Base-by-base conservation (phyloP, 1,140 invertebrate genomes). In the Protaetia brevitarsis region DNA sequence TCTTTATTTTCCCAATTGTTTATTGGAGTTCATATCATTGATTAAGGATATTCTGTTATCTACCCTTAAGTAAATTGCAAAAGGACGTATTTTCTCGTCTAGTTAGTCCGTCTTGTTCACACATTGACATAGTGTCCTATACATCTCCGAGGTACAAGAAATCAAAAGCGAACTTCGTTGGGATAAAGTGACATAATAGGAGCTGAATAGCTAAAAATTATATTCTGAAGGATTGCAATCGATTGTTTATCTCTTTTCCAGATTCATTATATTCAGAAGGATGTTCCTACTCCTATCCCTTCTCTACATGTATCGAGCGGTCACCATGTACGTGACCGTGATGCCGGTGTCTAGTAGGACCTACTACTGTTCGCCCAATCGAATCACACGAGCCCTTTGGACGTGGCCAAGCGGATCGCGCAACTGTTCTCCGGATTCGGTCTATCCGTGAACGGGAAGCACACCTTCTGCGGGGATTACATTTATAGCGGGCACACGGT, bases 401-500 rank as follows among this genome's bases (percentile, higher is more conserved):
- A 90, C 34, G 84, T 91, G 13, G 72, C 83, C 5, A 84, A 87
- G 72, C 81, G 92, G 71, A 89, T 91, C 70, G 80, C 92, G 65
- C 87, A 89, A 74, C 81, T 95, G 34, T 86, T 93, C 68, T 91
- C 89, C 59, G 93, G 93, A 7, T 91, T 95, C 79, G 93, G 93
- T n/a, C 83, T 95, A 64, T 90, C 89, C 10, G 92, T 95, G 56
- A 95, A 95, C 79, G 93, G 93, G 27, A 91, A 93, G 76, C 92
- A 94, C 74, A 91, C 88, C n/a, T 95, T 88, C 79, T 95, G 92
- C 79, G 92, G 88, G 19, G 93, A 95, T 80, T 94, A 89, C 74
- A 95, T 96, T 70, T 96, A 94, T 78, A 94, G 91, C 73, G 93
- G 93, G 19, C 93, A 96, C 81, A 95, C 93, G 1, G 89, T 93